A percentile compares a stretch with the other conserved stretches of the same genome.
These are phyloP conservation scores for Caprella mutica DNA, from an alignment of 2,888 invertebrate species.

Conservation along the genomic window DNA sequence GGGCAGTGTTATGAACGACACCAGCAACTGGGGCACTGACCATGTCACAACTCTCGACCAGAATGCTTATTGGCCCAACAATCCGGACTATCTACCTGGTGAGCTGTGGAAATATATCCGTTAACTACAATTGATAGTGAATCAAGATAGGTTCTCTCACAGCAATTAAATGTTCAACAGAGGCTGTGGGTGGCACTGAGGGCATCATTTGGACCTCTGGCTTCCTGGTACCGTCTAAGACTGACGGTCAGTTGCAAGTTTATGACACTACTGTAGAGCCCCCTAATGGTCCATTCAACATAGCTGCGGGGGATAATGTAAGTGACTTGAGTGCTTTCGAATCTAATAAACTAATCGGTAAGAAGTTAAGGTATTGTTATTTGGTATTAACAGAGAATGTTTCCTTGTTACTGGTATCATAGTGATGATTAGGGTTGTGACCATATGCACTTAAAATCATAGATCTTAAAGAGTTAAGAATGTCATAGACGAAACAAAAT, in stretches of 20 bases:
- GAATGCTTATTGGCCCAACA: constrained; percentile 37
- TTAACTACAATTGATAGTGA: neutral
- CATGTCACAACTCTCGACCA: constrained; percentile 32
- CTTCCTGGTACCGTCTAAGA: constrained; percentile 37
- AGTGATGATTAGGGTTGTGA: too few species aligned
- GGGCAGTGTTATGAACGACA: constrained; percentile 30
- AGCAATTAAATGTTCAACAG: constrained; percentile 1
- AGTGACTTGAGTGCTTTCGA: neutral
- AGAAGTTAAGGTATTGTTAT: neutral
- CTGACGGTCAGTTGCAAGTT: constrained; percentile 36
- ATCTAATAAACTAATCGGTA: neutral
- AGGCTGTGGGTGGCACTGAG: constrained; percentile 33
- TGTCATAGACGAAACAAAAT: too few species aligned
- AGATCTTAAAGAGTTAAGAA: too few species aligned
- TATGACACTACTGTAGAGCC: constrained; percentile 35
- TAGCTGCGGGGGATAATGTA: constrained; percentile 33
- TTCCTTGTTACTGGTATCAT: too few species aligned
- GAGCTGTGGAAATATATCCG: constrained; percentile 11
- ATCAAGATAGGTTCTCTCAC: neutral
- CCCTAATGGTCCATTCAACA: constrained; percentile 34
- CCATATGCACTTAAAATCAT: too few species aligned
- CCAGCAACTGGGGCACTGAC: constrained; percentile 25
- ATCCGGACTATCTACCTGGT: constrained; percentile 37
- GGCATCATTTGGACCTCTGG: constrained; percentile 38
- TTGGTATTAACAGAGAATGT: too few species aligned